Base-by-base conservation (phyloP, 2,888 invertebrate genomes). In the Agonopterix heracliana region DNA sequence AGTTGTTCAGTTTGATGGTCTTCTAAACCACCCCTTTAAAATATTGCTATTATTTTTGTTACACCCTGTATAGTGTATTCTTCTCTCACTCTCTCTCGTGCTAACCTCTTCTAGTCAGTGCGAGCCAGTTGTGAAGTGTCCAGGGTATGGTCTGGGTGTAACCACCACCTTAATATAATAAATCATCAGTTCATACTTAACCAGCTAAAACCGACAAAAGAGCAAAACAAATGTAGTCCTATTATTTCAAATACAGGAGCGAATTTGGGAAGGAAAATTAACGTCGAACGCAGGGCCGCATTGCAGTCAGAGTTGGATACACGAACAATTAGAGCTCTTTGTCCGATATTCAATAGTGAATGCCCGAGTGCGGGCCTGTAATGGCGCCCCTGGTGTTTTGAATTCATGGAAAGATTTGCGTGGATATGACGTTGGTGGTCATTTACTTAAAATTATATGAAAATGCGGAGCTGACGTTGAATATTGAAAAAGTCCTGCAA, bases 271-370 rank as follows among this genome's bases (percentile, higher is more conserved):
- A 41, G 36, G 47, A 43, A 26, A 50, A 50, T 53, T 48, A 49
- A 48, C 48, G 48, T 34, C 47, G 43, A 26, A 34, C 48, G 40
- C 47, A 47, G 47, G 42, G 47, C 48, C 40, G 48, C 41, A 46
- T 38, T 42, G 26, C 13, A 13, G 45, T 14, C 17, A 44, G 26
- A 44, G 17, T 44, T 26, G 42, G 17, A 36, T 56, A 56, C 64
- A 70, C 71, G 79, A 79, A 75, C 83, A 84, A 85, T 85, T 83
- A 85, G 74, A 73, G 61, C 68, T 71, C 81, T 81, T 83, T 84
- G 84, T 84, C 76, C 80, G 60, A 81, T 84, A 82, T 82, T 81
- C 78, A 81, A 82, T 81, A 78, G 79, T 65, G 67, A 49, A 54
- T 49, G 54, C 49, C 55, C 63, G 60, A 72, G 72, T 68, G 70